phyloP scores from a whole-genome alignment of 2,888 invertebrate genomes.

The Atethmia centrago region DNA sequence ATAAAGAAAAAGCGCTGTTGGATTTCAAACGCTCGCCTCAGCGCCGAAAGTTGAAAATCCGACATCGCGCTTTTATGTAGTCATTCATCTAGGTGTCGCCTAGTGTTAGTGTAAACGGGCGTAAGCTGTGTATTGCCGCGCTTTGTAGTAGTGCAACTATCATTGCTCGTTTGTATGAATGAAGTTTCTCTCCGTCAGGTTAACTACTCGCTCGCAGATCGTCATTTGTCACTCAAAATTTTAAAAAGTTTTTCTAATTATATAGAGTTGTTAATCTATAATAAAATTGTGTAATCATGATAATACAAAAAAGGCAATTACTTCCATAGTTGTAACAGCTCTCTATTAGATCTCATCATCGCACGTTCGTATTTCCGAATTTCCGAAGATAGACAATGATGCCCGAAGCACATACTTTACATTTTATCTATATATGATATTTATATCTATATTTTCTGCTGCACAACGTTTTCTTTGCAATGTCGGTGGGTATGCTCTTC shows the following conservation, averaged over 20 bases:
- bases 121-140: no score
- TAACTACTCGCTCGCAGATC: background rate
- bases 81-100: background rate
- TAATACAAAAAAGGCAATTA: no score
- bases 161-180: no score
- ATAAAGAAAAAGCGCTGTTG: background rate
- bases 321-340: no score
- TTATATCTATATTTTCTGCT: no score
- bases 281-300: no score
- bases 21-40: background rate
- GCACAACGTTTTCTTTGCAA: no score
- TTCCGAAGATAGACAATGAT: no score
- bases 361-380: background rate
- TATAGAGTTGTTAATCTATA: background rate
- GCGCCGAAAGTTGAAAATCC: background rate
- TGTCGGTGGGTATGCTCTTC: no score
- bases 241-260: background rate
- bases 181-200: background rate
- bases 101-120: background rate
- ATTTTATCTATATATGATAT: no score
- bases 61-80: background rate
- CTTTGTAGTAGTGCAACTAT: no score
- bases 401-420: no score
- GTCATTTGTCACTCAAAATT: background rate
- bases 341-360: background rate